Evolutionary conservation across 2,888 invertebrate species (phyloP), one percentile per base, ranked within the genome.

Genomic region (Julus scandinavius): DNA sequence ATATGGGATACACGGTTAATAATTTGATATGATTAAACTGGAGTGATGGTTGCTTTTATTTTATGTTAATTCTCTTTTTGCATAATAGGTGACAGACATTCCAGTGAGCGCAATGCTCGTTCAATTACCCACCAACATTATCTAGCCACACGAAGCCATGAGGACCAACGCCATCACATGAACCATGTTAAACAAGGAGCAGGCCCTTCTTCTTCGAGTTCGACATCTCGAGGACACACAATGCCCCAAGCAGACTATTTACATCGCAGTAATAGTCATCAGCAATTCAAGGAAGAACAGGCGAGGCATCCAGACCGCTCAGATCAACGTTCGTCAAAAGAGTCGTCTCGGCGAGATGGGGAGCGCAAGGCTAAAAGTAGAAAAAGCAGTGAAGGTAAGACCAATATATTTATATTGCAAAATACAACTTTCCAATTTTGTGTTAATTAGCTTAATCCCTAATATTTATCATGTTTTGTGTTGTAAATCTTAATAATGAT

Each of bases 11-110:
- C 29, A 1, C 29, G 29, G 29, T 29, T 29, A 29, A 29, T 29
- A 29, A 29, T 29, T 29, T 29, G 29, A 29, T 29, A 29, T 29
- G 29, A 29, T 29, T 29, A 29, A 29, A 29, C 29, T 29, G 29
- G 29, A 29, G 29, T 29, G 29, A 29, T 29, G 11, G 17, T 54
- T 49, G 38, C n/a, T 87, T 54, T 54, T n/a, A 49, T 87, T 5
- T 54, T 54, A 29, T 87, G 11, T 87, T 54, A 41, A 58, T 41
- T 63, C 9, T 63, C 2, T 58, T 29, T 63, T 87, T 29, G 6
- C 45, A 2, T 88, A 88, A 41, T 83, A 49, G 84, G 54, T 86
- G 89, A 89, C 20, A 89, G 89, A 89, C 89, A 89, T 89, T 89
- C 89, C 89, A 89, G 49, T 88, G 89, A 89, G 41, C 89, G 89